Conservation (phyloP, 2,797 vertebrate species). For the Podargus strigoides region DNA sequence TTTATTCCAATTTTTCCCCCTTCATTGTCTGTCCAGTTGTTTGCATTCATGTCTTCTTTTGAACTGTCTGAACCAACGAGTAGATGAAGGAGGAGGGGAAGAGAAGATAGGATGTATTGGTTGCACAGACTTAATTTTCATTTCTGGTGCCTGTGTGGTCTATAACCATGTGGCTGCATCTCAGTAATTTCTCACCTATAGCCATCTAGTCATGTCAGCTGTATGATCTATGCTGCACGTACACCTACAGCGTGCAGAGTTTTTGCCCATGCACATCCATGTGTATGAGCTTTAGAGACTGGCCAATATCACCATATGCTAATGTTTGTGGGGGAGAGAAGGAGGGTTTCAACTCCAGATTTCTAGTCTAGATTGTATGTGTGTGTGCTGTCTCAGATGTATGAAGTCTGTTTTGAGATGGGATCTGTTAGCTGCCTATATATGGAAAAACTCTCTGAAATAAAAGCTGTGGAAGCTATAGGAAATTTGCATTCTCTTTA, state of each 20-base stretch:
- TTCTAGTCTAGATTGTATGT: background rate
- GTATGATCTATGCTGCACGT: background rate
- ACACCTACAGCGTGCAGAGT: no score
- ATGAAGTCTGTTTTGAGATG: background rate
- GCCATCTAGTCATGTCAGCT: background rate
- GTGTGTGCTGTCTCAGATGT: background rate
- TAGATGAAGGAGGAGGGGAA: background rate
- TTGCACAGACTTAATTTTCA: background rate
- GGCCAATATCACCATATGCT: background rate
- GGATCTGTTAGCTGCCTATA: background rate
- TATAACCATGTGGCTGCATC: background rate
- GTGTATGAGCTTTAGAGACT: fast-evolving
- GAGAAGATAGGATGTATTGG: background rate
- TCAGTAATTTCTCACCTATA: background rate
- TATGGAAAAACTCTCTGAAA: background rate
- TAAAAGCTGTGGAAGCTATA: background rate
- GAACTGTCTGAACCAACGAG: background rate
- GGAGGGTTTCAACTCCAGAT: background rate
- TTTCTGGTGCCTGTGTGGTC: background rate
- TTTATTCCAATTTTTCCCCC: background rate
- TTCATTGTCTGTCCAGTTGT: background rate
- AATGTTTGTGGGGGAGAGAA: background rate
- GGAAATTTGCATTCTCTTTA: background rate
- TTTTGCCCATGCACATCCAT: background rate
- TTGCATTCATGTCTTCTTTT: background rate